These are phyloP conservation scores for Antheraea assamensis DNA, from an alignment of 2,888 invertebrate species.

Conservation along the genomic window DNA sequence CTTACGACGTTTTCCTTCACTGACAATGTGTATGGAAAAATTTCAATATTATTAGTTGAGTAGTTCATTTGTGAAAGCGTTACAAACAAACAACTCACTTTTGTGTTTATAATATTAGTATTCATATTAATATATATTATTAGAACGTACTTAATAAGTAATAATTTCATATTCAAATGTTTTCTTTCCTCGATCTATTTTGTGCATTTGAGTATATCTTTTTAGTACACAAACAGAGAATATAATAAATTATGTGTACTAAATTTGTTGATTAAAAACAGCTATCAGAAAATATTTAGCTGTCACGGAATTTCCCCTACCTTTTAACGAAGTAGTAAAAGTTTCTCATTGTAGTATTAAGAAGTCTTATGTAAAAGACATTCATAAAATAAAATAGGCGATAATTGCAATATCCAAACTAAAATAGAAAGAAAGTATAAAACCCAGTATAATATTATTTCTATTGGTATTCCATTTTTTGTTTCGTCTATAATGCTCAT, in stretches of 20 bases:
- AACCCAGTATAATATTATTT: background rate
- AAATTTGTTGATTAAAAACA: background rate
- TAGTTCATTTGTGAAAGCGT: too few species aligned
- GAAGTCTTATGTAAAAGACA: background rate
- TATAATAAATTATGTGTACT: background rate
- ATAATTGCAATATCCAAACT: background rate
- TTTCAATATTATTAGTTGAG: too few species aligned
- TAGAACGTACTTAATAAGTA: too few species aligned
- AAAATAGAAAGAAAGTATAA: background rate
- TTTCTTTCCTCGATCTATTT: too few species aligned
- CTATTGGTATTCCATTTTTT: background rate
- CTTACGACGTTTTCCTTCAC: too few species aligned
- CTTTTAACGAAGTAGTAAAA: background rate
- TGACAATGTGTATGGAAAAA: too few species aligned
- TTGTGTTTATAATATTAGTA: too few species aligned
- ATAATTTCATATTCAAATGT: too few species aligned
- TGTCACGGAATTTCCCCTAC: background rate
- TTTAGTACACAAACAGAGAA: too few species aligned
- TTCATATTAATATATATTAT: too few species aligned
- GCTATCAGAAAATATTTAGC: background rate
- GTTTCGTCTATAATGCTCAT: background rate
- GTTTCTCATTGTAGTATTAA: background rate
- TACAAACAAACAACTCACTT: too few species aligned
- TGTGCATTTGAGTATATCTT: too few species aligned
- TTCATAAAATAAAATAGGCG: background rate